Evolutionary conservation across 2,888 invertebrate species (phyloP).

Genomic region (Tachina grossa): DNA sequence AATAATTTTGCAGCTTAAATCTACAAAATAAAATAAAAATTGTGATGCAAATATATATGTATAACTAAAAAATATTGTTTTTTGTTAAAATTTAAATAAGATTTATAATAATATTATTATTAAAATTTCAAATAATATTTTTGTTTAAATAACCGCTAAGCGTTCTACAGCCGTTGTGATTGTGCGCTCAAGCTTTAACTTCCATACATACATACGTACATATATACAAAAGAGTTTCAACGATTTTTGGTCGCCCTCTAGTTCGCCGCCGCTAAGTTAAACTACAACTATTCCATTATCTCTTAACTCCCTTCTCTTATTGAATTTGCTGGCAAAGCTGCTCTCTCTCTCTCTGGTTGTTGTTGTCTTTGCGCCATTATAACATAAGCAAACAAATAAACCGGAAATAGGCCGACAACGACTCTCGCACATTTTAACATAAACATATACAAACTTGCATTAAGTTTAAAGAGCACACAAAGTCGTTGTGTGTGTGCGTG

Average conservation of each 20-base stretch:
- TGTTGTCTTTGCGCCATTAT: conserved; percentile 1
- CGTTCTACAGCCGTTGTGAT: conserved; percentile 57
- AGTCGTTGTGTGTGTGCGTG: conserved; percentile 6
- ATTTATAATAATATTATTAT: not conserved
- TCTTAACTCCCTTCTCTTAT: not conserved
- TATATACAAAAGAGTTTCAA: conserved; percentile 56
- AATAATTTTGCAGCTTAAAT: conserved; percentile 6
- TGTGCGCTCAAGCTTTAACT: conserved; percentile 7
- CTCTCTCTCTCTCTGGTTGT: not conserved
- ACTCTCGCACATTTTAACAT: conserved; percentile 49
- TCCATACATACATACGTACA: not conserved
- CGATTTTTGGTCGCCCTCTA: conserved; percentile 18
- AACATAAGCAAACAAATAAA: conserved; percentile 43
- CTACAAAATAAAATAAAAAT: conserved; percentile 4
- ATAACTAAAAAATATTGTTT: conserved; percentile 36
- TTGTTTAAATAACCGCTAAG: conserved; percentile 56
- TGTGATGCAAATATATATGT: not conserved
- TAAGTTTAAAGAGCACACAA: conserved; percentile 38
- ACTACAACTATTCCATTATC: conserved; percentile 25
- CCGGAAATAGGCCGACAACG: conserved; percentile 52
- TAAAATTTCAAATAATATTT: not conserved
- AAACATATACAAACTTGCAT: conserved; percentile 51
- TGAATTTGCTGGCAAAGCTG: conserved; percentile 39
- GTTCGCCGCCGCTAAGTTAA: not conserved
- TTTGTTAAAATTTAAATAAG: conserved; percentile 40